phyloP scores from a whole-genome alignment of 2,888 invertebrate genomes.

The Lasioglossum figueresi region DNA sequence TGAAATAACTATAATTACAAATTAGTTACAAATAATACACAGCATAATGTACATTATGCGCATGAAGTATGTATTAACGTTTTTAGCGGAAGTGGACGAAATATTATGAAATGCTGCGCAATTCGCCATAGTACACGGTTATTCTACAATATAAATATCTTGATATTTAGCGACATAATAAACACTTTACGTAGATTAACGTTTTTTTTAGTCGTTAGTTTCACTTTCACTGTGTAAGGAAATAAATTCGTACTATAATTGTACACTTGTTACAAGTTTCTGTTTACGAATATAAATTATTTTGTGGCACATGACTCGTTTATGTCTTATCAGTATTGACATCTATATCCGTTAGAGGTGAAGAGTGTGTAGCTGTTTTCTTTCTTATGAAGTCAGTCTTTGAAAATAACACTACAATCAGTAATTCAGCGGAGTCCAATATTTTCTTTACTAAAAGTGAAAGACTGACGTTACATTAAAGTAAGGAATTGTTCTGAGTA shows the following conservation, averaged over 20 bases:
- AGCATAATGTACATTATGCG: slow-evolving; percentile 57
- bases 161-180: slow-evolving; percentile 56
- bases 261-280: slow-evolving; percentile 55
- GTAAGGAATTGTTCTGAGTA: slow-evolving; percentile 68
- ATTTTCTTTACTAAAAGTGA: slow-evolving; percentile 58
- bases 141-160: slow-evolving; percentile 65
- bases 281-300: slow-evolving; percentile 55
- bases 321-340: slow-evolving; percentile 31
- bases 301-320: slow-evolving; percentile 60
- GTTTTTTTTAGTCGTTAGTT: slow-evolving; percentile 39
- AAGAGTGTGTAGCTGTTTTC: slow-evolving; percentile 30
- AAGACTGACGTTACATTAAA: slow-evolving; percentile 66
- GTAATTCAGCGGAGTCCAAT: slow-evolving; percentile 54
- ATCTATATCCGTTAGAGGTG: slow-evolving; percentile 38
- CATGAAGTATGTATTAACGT: slow-evolving; percentile 61
- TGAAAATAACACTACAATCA: slow-evolving; percentile 58
- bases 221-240: slow-evolving; percentile 50
- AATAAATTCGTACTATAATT: slow-evolving; percentile 55
- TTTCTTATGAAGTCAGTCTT: slow-evolving; percentile 55
- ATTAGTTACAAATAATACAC: slow-evolving; percentile 64
- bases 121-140: slow-evolving; percentile 52
- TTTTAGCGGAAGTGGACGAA: slow-evolving; percentile 69
- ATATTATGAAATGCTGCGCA: slow-evolving; percentile 63
- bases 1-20: slow-evolving; percentile 54
- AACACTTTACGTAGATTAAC: slow-evolving; percentile 51